A percentile compares a stretch with the other conserved stretches of the same genome.
Conservation (phyloP, 2,113 vertebrate species). For the Corvus cornix region DNA sequence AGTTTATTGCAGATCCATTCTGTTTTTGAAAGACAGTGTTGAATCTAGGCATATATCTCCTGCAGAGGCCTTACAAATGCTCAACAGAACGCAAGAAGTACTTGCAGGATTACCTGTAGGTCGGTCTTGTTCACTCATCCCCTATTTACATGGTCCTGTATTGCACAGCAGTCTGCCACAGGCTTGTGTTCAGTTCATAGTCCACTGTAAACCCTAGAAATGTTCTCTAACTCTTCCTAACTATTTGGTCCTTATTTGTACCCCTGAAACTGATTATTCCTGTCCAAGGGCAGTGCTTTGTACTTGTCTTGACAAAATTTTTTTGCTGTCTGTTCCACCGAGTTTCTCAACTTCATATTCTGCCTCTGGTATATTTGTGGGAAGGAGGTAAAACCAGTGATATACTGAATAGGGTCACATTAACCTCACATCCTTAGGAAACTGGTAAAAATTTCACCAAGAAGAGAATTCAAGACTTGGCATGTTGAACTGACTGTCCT, state of each 20-base stretch:
- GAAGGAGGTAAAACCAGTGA: neutral
- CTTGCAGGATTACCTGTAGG: neutral
- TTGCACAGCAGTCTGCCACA: neutral
- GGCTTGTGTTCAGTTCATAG: neutral
- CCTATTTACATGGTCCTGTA: neutral
- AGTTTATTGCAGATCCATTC: neutral
- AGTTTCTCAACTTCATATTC: neutral
- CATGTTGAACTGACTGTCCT: neutral
- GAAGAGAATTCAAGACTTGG: neutral
- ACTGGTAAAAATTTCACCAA: neutral
- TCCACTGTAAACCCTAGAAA: neutral
- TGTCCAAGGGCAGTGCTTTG: neutral
- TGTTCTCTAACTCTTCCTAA: neutral
- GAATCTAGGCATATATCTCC: neutral
- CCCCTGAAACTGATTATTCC: neutral
- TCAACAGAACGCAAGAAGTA: neutral
- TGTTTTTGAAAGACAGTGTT: neutral
- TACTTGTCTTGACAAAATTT: neutral
- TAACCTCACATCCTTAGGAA: neutral
- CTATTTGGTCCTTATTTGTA: neutral
- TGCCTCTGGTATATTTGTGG: neutral
- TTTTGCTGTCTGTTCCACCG: neutral
- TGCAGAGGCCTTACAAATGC: neutral
- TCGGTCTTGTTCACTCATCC: neutral
- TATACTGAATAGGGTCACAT: neutral